Evolutionary conservation across 2,113 vertebrate genomes (phyloP).

Genomic region (Oreocharis arfaki): DNA sequence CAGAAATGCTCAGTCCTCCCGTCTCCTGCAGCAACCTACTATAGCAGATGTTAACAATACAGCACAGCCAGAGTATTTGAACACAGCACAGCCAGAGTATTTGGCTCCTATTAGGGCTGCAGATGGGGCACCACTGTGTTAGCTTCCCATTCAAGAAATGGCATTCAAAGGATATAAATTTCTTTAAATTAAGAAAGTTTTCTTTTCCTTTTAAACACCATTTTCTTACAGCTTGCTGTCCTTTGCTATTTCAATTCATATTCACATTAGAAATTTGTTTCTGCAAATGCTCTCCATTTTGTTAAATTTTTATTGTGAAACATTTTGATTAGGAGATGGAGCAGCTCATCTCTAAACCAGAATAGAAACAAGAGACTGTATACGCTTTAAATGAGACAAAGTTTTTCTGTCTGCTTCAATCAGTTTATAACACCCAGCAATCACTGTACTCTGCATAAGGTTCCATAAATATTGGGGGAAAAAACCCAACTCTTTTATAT

Average conservation of each 20-base stretch:
- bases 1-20: not conserved
- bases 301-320: constrained; percentile 34
- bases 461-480: not conserved
- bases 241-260: constrained; percentile 5
- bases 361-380: not conserved
- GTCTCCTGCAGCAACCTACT: not conserved
- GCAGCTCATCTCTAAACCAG: not conserved
- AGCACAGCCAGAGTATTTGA: too few species aligned
- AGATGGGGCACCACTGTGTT: not conserved
- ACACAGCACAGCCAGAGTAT: not conserved
- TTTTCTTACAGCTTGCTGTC: constrained; percentile 13
- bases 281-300: constrained; percentile 16
- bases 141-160: not conserved
- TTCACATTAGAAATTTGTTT: constrained; percentile 7
- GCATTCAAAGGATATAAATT: not conserved
- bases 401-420: not conserved
- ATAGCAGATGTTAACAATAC: not conserved
- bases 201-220: not conserved
- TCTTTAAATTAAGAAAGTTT: not conserved
- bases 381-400: not conserved
- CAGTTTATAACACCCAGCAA: not conserved
- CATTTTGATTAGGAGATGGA: constrained; percentile 43
- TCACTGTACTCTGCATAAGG: not conserved
- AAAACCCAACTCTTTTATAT: not conserved
- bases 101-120: not conserved